A percentile compares a stretch with the other conserved stretches of the same genome.
Conservation (phyloP, 2,888 invertebrate genomes). For the Carpatolechia fugitivella region DNA sequence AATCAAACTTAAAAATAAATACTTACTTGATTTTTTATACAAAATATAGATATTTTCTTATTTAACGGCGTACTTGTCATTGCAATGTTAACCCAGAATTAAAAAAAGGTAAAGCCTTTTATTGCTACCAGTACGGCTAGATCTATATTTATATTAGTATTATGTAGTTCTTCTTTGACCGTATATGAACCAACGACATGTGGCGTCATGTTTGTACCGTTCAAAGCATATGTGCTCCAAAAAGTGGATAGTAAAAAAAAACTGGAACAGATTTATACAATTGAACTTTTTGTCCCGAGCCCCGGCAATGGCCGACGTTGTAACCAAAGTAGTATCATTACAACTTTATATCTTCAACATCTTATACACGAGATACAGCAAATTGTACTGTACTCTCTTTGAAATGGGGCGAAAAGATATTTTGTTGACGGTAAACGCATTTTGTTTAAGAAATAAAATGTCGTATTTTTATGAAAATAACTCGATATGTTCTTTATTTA, state of each 20-base stretch:
- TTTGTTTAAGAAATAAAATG: background rate
- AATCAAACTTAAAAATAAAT: too few species aligned
- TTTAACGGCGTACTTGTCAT: too few species aligned
- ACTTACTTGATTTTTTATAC: too few species aligned
- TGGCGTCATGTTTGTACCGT: constrained; percentile 14
- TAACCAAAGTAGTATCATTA: constrained; percentile 35
- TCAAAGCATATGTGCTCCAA: constrained; percentile 32
- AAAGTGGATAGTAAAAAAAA: constrained; percentile 33
- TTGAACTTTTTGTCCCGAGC: constrained; percentile 40
- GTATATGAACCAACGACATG: constrained; percentile 11
- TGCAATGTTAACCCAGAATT: too few species aligned
- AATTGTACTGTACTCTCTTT: background rate
- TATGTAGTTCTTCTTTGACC: background rate
- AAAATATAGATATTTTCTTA: too few species aligned
- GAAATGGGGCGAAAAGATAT: background rate
- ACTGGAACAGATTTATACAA: constrained; percentile 43
- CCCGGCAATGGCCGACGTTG: constrained; percentile 42
- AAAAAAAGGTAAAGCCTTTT: too few species aligned
- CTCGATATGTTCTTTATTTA: constrained; percentile 13
- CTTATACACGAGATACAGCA: background rate
- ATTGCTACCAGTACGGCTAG: background rate
- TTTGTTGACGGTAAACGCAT: background rate
- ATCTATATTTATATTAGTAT: background rate
- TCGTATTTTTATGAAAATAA: constrained; percentile 12
- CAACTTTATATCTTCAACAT: background rate